Base-by-base conservation (phyloP, 2,113 vertebrate genomes). In the Peromyscus leucopus region DNA sequence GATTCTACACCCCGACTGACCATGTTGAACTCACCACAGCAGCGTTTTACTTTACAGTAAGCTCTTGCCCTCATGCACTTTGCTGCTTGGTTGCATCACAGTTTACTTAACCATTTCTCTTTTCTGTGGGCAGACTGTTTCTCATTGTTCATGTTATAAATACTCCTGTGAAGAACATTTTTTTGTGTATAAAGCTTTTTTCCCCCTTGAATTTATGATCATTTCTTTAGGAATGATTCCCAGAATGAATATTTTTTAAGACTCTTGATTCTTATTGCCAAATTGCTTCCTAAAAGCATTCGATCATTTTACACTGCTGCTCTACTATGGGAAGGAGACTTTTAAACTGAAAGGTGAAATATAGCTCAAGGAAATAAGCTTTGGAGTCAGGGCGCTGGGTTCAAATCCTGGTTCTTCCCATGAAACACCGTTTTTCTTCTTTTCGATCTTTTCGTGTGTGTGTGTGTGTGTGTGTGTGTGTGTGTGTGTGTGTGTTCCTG, bases 141-240 rank as follows among this genome's bases (percentile, higher is more conserved):
- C 85, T 17, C 16, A 39, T 63, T 89, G 21, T 88, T 89, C 83
- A 6, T 33, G 26, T 82, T 96, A 79, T 95, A 96, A 96, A 94
- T 96, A 74, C 39, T 67, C 63, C 96, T 91, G 11, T 69, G 51
- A 94, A 94, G 96, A 95, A 78, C 46, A 63, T 12, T 85, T 84
- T 36, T 39, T 57, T 78, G n/a, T 79, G 76, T 83, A 36, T 57
- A 78, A 95, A 93, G 57, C 57, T 63, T 28, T 59, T 46, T 51
- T 28, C 22, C 19, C 51, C 33, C 17, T 86, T 71, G 61, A 93
- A 97, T 97, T 97, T 97, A 97, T 96, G 94, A 94, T 97, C 89
- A 94, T 97, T 97, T 97, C 93, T 97, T 96, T 94, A 96, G 97
- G 89, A 97, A 63, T 6, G 16, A 93, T 96, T 97, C 94, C 98